Evolutionary conservation across 2,888 invertebrate genomes (phyloP), one percentile per base, ranked within the genome.

Genomic region (Ormyrus pomaceus): DNA sequence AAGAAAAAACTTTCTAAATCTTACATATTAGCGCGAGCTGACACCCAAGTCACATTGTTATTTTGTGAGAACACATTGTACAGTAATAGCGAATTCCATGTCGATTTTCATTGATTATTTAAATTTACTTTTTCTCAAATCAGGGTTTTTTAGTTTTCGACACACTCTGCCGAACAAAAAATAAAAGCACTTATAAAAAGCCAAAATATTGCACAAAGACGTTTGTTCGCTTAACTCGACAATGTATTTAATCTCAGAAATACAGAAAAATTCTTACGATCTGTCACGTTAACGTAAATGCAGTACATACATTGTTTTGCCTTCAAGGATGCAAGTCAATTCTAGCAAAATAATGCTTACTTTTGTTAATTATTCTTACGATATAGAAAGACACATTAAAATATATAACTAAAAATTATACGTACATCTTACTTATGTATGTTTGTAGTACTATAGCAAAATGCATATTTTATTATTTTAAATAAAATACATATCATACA

Each of bases 151-250:
- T 34, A 34, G 34, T 69, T 34, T 53, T 75, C 55, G 71, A 58
- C 65, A 75, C 61, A 79, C 50, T 68, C 61, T 68, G 56, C n/a
- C 56, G 68, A 71, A 66, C 13, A 45, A 58, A 70, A 79, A 66
- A 13, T 70, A 75, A 69, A 79, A 74, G 61, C 58, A 56, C 59
- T 51, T 69, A 50, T 48, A 56, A 79, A 77, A 73, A 77, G 59
- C 69, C 69, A 64, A 80, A 58, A 73, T 77, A 80, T 80, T 80
- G 80, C 80, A 80, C 80, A 69, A 72, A 46, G 34, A 66, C 51
- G 70, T 58, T 78, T 81, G 81, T 78, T 78, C 81, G 77, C 66
- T 78, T 77, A 81, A 77, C 74, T 78, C 70, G 65, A 71, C 48
- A 68, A 55, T 19, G 5, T 45, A 46, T 59, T 11, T 66, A 76